A percentile compares a stretch with the other conserved stretches of the same genome.
Conservation (phyloP, 1,140 invertebrate species). For the Zaprionus gabonicus region DNA sequence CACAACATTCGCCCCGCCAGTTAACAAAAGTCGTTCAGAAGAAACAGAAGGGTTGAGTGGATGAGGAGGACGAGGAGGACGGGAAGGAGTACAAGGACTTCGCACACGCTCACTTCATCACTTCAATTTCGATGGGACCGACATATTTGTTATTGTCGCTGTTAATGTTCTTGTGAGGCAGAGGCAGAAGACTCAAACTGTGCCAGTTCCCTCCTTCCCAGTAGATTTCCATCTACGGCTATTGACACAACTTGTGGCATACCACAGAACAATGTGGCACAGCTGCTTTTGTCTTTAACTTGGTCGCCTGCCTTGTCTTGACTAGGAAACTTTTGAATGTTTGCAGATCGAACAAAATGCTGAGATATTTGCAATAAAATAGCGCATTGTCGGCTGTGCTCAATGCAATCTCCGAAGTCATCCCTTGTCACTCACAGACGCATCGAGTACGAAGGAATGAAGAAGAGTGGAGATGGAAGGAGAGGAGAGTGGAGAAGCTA, state of each 20-base stretch:
- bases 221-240: slow-evolving; percentile 17
- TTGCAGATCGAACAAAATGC: neutral
- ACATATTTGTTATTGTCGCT: slow-evolving; percentile 69
- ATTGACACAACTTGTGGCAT: slow-evolving; percentile 53
- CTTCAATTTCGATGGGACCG: slow-evolving; percentile 67
- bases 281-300: slow-evolving; percentile 68
- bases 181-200: slow-evolving; percentile 42
- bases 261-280: slow-evolving; percentile 60
- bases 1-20: slow-evolving; percentile 63
- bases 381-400: slow-evolving; percentile 13
- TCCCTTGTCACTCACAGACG: slow-evolving; percentile 5
- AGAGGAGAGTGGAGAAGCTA: neutral
- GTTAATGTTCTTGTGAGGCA: slow-evolving; percentile 62
- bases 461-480: neutral
- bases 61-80: neutral
- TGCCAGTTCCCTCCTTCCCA: slow-evolving; percentile 37
- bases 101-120: slow-evolving; percentile 61
- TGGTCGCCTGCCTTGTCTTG: slow-evolving; percentile 40
- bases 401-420: neutral
- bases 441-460: neutral
- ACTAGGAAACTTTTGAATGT: slow-evolving; percentile 19
- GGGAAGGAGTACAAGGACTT: neutral
- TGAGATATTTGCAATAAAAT: slow-evolving; percentile 5
- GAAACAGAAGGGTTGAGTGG: neutral
- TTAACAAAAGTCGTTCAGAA: slow-evolving; percentile 70